These are phyloP conservation scores for Triplophysa dalaica DNA, from an alignment of 2,113 vertebrate genomes.

Conservation along the genomic window DNA sequence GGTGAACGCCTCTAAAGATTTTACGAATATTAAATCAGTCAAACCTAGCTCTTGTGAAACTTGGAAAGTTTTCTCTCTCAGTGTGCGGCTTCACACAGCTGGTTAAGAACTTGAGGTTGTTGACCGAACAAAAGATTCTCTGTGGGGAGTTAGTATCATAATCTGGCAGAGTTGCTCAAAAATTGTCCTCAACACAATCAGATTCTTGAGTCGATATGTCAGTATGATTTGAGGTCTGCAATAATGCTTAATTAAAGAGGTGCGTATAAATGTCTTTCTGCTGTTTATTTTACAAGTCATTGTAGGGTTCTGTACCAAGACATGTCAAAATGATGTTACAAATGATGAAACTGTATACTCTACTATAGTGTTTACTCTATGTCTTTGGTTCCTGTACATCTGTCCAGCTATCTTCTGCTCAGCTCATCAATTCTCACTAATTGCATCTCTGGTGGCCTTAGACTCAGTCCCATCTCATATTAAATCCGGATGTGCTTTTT, in stretches of 20 bases:
- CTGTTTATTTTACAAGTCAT: conserved; percentile 1
- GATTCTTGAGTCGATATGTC: conserved; percentile 7
- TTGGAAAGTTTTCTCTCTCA: neutral
- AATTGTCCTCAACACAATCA: conserved; percentile 17
- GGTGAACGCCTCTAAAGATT: neutral
- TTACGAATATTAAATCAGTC: neutral
- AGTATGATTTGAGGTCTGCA: conserved; percentile 6
- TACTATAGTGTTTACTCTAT: neutral
- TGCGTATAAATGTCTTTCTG: neutral
- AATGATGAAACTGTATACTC: conserved; percentile 1
- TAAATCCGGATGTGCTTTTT: neutral
- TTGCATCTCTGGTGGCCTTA: conserved; percentile 15
- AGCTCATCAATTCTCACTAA: conserved; percentile 6
- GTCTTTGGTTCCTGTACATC: neutral
- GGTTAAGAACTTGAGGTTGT: conserved; percentile 15
- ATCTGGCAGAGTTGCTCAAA: conserved; percentile 11
- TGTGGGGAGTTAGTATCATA: conserved; percentile 17
- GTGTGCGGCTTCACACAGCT: conserved; percentile 12
- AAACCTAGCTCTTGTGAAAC: neutral
- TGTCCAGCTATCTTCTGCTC: neutral
- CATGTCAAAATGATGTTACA: conserved; percentile 6
- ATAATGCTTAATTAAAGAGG: neutral
- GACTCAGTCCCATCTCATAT: neutral
- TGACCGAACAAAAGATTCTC: conserved; percentile 25
- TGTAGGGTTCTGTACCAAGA: neutral